Conservation (phyloP, 1,140 invertebrate species). For the Tetramorium alpestre region DNA sequence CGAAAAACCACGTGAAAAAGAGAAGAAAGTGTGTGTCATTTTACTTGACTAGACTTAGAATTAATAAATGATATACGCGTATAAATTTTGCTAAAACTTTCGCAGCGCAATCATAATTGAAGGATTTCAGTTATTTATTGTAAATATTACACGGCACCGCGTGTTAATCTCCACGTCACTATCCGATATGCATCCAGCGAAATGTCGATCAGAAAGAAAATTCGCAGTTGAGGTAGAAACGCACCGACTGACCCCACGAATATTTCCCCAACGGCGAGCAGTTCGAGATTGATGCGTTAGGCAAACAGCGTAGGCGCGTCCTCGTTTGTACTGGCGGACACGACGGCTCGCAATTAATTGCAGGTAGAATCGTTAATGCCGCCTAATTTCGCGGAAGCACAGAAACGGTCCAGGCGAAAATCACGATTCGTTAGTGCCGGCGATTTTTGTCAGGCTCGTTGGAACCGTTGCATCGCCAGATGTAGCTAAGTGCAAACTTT, state of each 20-base stretch:
- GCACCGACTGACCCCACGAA: conserved; percentile 56
- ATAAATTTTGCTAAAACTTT: background rate
- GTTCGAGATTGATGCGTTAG: conserved; percentile 79
- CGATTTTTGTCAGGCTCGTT: conserved; percentile 51
- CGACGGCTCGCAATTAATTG: conserved; percentile 79
- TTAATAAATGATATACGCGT: background rate
- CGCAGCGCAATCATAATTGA: background rate
- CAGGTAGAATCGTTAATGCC: conserved; percentile 78
- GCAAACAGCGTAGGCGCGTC: conserved; percentile 77
- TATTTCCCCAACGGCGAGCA: conserved; percentile 62
- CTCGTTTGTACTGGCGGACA: conserved; percentile 76
- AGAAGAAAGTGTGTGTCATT: background rate
- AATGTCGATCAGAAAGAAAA: conserved; percentile 46
- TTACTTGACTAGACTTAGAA: background rate
- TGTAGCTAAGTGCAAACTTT: conserved; percentile 45
- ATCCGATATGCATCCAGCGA: conserved; percentile 22
- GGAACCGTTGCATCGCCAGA: conserved; percentile 36
- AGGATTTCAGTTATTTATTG: conserved; percentile 14
- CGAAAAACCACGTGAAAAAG: too few relatives aligned
- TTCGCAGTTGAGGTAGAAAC: conserved; percentile 35
- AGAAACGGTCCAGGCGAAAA: conserved; percentile 73
- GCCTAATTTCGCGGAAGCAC: conserved; percentile 79
- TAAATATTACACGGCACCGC: background rate
- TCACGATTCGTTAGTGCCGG: conserved; percentile 78
- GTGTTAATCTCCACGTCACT: background rate